Conservation (phyloP, 2,888 invertebrate genomes). For the Frankliniella fusca region DNA sequence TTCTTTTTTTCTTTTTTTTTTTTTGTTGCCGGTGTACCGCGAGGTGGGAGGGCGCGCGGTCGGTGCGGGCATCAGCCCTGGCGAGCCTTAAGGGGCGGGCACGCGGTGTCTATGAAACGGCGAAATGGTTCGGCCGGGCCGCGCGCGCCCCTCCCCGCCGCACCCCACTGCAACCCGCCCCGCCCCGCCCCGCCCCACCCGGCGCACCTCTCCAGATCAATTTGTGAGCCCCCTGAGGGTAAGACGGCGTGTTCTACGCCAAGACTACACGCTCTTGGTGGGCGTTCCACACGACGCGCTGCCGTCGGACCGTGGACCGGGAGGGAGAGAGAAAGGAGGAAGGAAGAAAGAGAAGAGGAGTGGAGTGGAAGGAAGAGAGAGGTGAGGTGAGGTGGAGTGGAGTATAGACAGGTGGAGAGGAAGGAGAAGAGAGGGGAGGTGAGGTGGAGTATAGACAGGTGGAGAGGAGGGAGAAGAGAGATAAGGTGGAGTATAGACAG, state of each 20-base stretch:
- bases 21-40: not conserved
- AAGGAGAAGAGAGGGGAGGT: not conserved
- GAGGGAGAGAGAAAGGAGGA: no score
- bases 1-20: no score
- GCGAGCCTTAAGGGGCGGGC: not conserved
- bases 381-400: not conserved
- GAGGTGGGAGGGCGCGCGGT: not conserved
- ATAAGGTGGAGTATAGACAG: no score
- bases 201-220: slow-evolving; percentile 11
- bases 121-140: not conserved
- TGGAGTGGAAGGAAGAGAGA: not conserved
- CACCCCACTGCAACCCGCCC: not conserved
- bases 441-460: not conserved
- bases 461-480: not conserved
- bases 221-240: slow-evolving; percentile 21
- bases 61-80: not conserved
- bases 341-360: not conserved
- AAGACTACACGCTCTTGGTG: slow-evolving; percentile 15
- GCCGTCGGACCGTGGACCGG: not conserved
- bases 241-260: slow-evolving; percentile 5
- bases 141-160: not conserved
- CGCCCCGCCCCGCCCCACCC: not conserved
- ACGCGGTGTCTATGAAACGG: slow-evolving; percentile 16
- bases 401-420: not conserved
- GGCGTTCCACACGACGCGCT: not conserved